Conservation (phyloP, 2,797 vertebrate species). For the Gadopsis bispinosus region DNA sequence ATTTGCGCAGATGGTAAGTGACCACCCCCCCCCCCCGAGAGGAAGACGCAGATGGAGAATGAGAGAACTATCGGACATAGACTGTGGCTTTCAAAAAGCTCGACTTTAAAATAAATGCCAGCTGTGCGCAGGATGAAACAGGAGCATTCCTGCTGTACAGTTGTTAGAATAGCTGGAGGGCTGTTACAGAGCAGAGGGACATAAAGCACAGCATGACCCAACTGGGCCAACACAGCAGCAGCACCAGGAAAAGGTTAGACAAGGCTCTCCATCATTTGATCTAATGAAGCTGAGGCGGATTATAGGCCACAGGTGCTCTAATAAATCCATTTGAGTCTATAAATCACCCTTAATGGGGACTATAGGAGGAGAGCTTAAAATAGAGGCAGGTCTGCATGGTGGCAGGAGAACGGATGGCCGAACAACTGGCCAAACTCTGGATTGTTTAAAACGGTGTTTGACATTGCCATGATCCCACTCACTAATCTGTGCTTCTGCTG, state of each 20-base stretch:
- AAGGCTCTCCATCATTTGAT: constrained; percentile 25
- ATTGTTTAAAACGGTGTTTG: neutral
- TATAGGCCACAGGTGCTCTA: constrained; percentile 28
- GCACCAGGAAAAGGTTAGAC: neutral
- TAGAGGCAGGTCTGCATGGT: neutral
- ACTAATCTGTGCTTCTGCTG: constrained; percentile 37
- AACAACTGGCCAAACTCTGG: neutral
- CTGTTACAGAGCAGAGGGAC: neutral
- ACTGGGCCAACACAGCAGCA: constrained; percentile 10
- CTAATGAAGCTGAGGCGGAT: constrained; percentile 20
- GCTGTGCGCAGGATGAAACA: constrained; percentile 13
- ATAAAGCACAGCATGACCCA: neutral
- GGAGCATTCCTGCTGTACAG: neutral
- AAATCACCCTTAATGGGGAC: constrained; percentile 17
- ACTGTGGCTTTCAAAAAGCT: constrained; percentile 8
- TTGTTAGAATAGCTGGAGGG: neutral
- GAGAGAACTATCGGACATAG: neutral
- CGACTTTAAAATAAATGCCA: neutral
- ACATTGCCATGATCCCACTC: neutral
- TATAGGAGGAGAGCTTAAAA: neutral
- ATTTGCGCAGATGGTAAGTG: constrained; percentile 88
- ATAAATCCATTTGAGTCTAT: constrained; percentile 19
- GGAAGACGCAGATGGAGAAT: neutral
- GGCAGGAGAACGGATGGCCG: neutral
- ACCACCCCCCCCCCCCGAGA: constrained; percentile 40